Evolutionary conservation across 2,797 vertebrate species (phyloP), one percentile per base, ranked within the genome.

Genomic region (Enteromius mattozi): DNA sequence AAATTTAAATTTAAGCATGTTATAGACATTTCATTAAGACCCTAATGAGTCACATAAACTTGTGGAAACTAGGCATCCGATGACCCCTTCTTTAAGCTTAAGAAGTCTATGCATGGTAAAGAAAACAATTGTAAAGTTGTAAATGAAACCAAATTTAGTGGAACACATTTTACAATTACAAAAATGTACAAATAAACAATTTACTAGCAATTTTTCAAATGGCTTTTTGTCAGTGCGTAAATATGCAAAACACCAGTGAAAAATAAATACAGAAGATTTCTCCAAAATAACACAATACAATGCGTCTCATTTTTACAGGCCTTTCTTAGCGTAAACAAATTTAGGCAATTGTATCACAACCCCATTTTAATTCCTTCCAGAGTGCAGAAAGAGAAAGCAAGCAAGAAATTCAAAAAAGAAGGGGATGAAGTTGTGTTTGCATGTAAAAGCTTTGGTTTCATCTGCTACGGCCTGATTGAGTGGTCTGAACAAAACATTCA

Each of bases 401-500:
- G 63, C 6, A 7, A 56, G 72, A 78, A 27, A 47, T 80, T 9
- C 51, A 77, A 78, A 70, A 76, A 80, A 82, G 33, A 51, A 19
- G 24, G 40, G 84, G 71, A 78, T 78, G 49, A 80, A 76, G 59
- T 79, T 78, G 30, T 85, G 21, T 61, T 40, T 61, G 17, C 72
- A 4, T 27, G 19, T 63, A 81, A 68, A 81, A 30, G 13, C 16
- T 61, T 80, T 78, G 66, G 80, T 80, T 82, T 72, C 37, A 54
- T 81, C 54, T 56, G 17, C 56, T 68, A 72, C 24, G 4, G 33
- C 69, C 35, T 81, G 56, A 84, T 82, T 84, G 78, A 86, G 59
- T 56, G 17, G 27, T 77, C 49, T 66, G 81, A 82, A 87, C 74
- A 88, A 84, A 87, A 85, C 68, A 42, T 61, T 75, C 63, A 54